These are phyloP conservation scores for Capitulum mitella DNA, from an alignment of 2,888 invertebrate species.

Conservation along the genomic window DNA sequence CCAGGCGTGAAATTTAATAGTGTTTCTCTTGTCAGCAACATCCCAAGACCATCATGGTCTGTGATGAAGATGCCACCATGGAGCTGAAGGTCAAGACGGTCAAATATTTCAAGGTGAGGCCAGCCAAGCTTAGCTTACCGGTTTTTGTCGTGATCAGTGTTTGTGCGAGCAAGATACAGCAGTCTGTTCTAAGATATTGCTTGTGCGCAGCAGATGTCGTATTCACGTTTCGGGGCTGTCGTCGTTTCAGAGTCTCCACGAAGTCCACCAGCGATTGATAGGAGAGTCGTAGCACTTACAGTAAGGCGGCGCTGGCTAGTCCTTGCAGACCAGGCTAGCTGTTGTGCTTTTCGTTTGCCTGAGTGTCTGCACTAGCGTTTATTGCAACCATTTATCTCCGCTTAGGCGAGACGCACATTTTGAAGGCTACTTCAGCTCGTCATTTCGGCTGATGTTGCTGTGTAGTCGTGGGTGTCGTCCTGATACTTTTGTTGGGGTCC, in stretches of 20 bases:
- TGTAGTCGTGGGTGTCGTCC: too few species aligned
- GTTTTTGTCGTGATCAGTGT: neutral
- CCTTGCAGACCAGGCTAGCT: neutral
- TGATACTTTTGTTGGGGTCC: too few species aligned
- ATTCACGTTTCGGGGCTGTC: neutral
- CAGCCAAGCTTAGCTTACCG: neutral
- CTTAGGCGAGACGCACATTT: too few species aligned
- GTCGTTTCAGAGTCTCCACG: neutral
- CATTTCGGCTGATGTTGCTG: too few species aligned
- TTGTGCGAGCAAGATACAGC: too few species aligned
- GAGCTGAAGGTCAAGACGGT: conserved; percentile 97
- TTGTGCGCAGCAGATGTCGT: too few species aligned
- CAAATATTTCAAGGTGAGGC: conserved; percentile 83
- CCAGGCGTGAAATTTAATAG: too few species aligned
- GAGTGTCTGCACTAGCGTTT: too few species aligned
- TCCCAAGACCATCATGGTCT: conserved; percentile 81
- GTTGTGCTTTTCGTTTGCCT: too few species aligned
- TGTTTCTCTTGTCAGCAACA: conserved; percentile 70
- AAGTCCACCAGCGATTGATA: neutral
- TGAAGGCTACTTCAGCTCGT: too few species aligned
- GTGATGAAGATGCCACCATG: conserved; percentile 94
- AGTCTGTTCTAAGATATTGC: too few species aligned
- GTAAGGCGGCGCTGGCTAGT: neutral
- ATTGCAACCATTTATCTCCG: too few species aligned
- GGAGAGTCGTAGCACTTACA: neutral